phyloP scores from a whole-genome alignment of 64 coral and sea anemone species.

The Acropora tenuis region DNA sequence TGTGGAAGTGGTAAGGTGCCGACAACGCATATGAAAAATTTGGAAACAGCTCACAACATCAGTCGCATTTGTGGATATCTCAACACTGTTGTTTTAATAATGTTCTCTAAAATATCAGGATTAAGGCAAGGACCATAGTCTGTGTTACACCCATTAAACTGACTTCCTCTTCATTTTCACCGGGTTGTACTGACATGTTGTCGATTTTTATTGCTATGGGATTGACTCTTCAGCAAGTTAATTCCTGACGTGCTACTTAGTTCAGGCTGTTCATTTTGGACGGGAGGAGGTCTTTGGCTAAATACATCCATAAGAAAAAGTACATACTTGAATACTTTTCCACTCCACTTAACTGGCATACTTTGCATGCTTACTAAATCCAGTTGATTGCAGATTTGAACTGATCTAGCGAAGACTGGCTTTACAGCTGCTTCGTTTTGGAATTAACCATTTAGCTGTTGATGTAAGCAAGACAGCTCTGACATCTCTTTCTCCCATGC shows the following conservation, averaged over 20 bases:
- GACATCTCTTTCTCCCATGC: constrained; percentile 62
- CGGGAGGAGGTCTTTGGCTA: constrained; percentile 3
- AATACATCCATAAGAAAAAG: constrained; percentile 45
- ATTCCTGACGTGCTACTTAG: not conserved
- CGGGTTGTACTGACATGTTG: not conserved
- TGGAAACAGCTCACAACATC: not conserved
- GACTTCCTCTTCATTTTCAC: not conserved
- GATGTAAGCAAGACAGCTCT: constrained; percentile 52
- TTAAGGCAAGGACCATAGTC: too few species aligned
- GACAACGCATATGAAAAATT: not conserved
- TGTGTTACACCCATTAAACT: too few species aligned
- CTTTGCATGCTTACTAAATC: constrained; percentile 61
- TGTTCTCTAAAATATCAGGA: not conserved
- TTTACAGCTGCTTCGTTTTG: constrained; percentile 56
- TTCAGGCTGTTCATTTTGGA: constrained; percentile 9
- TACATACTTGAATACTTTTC: constrained; percentile 51
- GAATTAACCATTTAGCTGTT: constrained; percentile 62
- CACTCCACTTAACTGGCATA: constrained; percentile 16
- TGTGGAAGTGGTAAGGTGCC: not conserved
- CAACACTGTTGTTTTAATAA: not conserved
- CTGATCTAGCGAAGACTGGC: constrained; percentile 32
- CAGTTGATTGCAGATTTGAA: constrained; percentile 54
- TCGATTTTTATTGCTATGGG: not conserved
- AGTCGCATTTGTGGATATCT: not conserved
- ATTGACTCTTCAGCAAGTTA: not conserved